Evolutionary conservation across 2,888 invertebrate genomes (phyloP).

Genomic region (Ophonus ardosiacus): DNA sequence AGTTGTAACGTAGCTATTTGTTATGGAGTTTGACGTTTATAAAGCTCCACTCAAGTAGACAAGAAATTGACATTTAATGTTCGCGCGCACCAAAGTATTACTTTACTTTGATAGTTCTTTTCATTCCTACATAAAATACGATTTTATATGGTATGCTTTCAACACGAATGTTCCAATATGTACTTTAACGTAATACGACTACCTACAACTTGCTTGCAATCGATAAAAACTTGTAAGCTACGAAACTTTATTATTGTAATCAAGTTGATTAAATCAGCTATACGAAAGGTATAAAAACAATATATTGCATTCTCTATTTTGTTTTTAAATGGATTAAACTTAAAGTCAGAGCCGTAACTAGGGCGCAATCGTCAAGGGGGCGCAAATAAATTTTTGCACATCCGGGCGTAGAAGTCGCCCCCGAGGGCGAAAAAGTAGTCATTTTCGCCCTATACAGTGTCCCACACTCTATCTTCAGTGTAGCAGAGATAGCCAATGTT

Average conservation of each 20-base stretch:
- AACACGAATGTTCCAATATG: not conserved
- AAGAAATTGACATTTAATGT: constrained; percentile 46
- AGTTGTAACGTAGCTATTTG: constrained; percentile 45
- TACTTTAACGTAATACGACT: not conserved
- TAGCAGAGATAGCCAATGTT: no score
- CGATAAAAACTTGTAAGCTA: not conserved
- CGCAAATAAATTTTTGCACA: no score
- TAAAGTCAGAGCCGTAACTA: no score
- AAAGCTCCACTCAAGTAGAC: constrained; percentile 43
- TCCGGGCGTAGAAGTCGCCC: no score
- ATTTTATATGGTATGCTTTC: not conserved
- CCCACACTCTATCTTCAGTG: no score
- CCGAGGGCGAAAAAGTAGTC: no score
- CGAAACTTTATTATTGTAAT: not conserved
- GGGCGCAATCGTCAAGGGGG: no score
- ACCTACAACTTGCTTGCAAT: not conserved
- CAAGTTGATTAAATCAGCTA: not conserved
- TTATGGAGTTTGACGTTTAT: constrained; percentile 47
- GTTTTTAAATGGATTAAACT: not conserved
- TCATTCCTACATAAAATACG: constrained; percentile 7
- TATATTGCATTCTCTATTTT: not conserved
- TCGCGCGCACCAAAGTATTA: constrained; percentile 8
- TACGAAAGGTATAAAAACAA: not conserved
- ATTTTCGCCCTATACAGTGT: no score
- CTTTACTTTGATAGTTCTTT: constrained; percentile 29